These are phyloP conservation scores for Matsumurasca onukii DNA, from an alignment of 1,140 invertebrate species.

Conservation along the genomic window DNA sequence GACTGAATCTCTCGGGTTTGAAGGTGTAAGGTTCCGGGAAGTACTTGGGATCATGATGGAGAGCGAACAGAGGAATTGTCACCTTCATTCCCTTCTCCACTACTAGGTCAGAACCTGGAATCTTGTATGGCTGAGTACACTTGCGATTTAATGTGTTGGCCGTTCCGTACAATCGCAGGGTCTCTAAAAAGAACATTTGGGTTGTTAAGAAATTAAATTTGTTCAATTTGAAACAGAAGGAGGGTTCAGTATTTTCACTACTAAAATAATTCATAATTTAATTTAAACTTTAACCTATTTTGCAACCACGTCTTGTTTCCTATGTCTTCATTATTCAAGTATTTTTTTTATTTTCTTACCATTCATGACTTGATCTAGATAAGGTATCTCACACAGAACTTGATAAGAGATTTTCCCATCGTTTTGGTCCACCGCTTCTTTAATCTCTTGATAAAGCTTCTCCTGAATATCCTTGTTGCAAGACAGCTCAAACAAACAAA, in stretches of 20 bases:
- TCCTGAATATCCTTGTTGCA: conserved; percentile 58
- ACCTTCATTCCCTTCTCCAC: conserved; percentile 56
- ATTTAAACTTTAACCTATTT: no score
- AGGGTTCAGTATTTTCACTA: no score
- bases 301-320: no score
- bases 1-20: conserved; percentile 64
- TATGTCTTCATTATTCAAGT: no score
- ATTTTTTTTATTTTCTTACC: no score
- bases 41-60: conserved; percentile 62
- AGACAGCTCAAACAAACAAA: conserved; percentile 59
- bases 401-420: conserved; percentile 55
- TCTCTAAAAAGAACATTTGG: conserved; percentile 42
- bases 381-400: conserved; percentile 53
- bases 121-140: conserved; percentile 32
- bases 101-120: conserved; percentile 35
- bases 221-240: no score
- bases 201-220: no score
- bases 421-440: conserved; percentile 48
- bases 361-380: conserved; percentile 49
- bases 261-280: no score
- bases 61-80: conserved; percentile 55
- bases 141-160: conserved; percentile 20
- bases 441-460: conserved; percentile 57
- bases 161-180: conserved; percentile 40
- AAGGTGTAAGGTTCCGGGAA: conserved; percentile 59